phyloP scores from a whole-genome alignment of 2,797 vertebrate species.

The Xerus rutilus region DNA sequence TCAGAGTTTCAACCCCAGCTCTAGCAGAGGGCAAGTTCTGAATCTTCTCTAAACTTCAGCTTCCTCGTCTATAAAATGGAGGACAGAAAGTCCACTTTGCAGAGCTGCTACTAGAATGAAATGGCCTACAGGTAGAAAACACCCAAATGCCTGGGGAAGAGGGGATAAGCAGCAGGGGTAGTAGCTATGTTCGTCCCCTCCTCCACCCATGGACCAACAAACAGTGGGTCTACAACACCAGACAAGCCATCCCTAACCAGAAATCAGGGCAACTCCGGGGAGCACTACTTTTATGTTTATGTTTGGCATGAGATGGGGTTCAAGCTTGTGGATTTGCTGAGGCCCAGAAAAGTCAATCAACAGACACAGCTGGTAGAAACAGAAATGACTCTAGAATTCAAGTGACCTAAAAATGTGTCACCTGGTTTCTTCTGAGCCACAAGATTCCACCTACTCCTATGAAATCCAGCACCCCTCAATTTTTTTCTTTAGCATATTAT shows the following conservation, averaged over 20 bases:
- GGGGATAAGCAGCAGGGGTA: not conserved
- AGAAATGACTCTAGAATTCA: not conserved
- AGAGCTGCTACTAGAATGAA: not conserved
- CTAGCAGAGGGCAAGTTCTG: not conserved
- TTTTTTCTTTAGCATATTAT: not conserved
- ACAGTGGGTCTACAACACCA: not conserved
- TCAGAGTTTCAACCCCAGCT: not conserved
- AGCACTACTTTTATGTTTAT: not conserved
- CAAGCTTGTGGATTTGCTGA: not conserved
- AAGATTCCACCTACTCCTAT: not conserved
- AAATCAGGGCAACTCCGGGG: not conserved
- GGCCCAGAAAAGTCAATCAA: not conserved
- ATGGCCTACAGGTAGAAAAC: not conserved
- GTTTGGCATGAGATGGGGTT: not conserved
- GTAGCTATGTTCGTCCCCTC: not conserved
- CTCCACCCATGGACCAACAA: not conserved
- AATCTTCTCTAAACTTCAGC: not conserved
- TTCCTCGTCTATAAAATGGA: not conserved
- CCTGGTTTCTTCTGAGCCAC: not conserved
- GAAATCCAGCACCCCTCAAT: not conserved
- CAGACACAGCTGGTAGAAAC: not conserved
- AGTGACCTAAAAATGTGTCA: not conserved
- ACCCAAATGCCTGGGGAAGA: not conserved
- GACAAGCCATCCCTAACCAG: not conserved
- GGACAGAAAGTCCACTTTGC: not conserved